phyloP scores from a whole-genome alignment of 2,888 invertebrate species.

The Byasa hedistus region DNA sequence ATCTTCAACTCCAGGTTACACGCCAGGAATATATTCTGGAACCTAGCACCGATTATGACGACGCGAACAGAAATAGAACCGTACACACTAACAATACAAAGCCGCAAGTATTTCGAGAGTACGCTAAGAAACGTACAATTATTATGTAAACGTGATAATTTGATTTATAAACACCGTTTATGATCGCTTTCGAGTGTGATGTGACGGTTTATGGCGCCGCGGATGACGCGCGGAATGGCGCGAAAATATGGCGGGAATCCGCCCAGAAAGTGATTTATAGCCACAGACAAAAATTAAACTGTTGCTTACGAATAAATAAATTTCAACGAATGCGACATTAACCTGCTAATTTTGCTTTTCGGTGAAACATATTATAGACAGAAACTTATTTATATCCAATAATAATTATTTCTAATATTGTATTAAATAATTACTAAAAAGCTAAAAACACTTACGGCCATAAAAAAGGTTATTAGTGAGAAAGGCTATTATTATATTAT shows the following conservation, averaged over 20 bases:
- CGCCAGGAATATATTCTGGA: neutral
- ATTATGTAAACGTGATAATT: slow-evolving; percentile 5
- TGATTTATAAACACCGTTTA: slow-evolving; percentile 12
- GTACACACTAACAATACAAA: slow-evolving; percentile 13
- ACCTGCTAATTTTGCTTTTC: no score
- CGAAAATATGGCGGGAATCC: neutral
- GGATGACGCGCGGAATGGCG: neutral
- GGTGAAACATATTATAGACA: no score
- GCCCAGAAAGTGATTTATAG: neutral
- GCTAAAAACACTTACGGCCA: no score
- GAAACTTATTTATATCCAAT: no score
- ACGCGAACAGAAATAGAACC: slow-evolving; percentile 12
- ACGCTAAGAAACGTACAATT: neutral
- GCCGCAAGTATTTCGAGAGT: slow-evolving; percentile 14
- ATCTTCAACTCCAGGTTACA: slow-evolving; percentile 1
- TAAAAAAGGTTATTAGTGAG: no score
- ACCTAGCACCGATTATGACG: slow-evolving; percentile 7
- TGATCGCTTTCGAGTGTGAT: slow-evolving; percentile 4
- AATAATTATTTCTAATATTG: no score
- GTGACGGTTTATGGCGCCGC: neutral
- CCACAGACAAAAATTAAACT: neutral
- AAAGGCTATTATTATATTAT: no score
- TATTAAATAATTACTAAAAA: no score
- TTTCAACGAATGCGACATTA: no score
- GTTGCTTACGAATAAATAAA: no score